phyloP scores from a whole-genome alignment of 2,888 invertebrate genomes.

The Acheta domesticus region DNA sequence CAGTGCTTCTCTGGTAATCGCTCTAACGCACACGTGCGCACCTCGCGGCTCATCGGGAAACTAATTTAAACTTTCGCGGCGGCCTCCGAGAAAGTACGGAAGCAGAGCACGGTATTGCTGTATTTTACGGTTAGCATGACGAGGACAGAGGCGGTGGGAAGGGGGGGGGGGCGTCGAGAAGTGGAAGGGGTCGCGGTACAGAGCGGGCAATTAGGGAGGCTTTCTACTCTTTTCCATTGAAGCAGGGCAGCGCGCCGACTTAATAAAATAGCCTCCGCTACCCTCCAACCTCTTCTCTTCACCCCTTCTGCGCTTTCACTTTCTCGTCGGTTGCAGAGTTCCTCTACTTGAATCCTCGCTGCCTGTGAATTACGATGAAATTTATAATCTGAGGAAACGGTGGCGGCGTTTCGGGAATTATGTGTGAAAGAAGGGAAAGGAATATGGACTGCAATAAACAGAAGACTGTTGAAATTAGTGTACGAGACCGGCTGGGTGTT shows the following conservation, averaged over 20 bases:
- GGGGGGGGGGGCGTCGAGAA: not conserved
- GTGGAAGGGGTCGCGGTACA: not conserved
- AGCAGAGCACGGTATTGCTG: not conserved
- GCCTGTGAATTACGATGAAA: not conserved
- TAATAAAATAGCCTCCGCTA: not conserved
- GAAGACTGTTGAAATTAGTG: no score
- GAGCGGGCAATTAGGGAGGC: not conserved
- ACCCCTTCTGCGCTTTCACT: not conserved
- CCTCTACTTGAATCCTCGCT: not conserved
- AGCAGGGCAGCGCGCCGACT: not conserved
- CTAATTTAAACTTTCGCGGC: slow-evolving; percentile 35
- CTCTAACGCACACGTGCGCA: slow-evolving; percentile 22
- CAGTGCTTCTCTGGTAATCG: slow-evolving; percentile 30
- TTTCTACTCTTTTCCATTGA: slow-evolving; percentile 1
- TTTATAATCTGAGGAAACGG: slow-evolving; percentile 18
- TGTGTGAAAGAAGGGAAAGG: no score
- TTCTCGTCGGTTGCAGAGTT: not conserved
- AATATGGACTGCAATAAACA: no score
- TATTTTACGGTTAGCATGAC: slow-evolving; percentile 28
- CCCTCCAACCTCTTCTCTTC: not conserved
- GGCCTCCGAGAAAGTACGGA: not conserved
- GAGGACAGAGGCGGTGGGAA: slow-evolving; percentile 18
- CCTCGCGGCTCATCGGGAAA: slow-evolving; percentile 33
- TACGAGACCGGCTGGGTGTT: no score
- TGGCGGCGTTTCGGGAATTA: not conserved